A percentile compares a stretch with the other conserved stretches of the same genome.
Evolutionary conservation across 2,113 vertebrate genomes (phyloP).

Genomic region (Grammomys dolichurus): DNA sequence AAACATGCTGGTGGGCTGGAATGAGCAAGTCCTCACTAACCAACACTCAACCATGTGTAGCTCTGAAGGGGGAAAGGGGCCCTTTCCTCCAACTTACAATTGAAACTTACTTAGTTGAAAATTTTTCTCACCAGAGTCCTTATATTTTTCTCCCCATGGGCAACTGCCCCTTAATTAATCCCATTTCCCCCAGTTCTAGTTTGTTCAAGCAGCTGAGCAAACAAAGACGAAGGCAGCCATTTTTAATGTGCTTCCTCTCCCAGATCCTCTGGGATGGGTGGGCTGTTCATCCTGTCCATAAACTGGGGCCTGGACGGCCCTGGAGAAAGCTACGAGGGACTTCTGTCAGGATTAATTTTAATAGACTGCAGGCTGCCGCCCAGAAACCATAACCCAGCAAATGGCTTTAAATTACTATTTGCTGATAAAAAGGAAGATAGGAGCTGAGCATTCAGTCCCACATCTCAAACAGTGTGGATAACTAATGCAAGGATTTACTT

Average conservation of each 20-base stretch:
- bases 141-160: conserved; percentile 68
- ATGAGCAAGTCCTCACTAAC: conserved; percentile 23
- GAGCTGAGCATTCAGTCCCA: conserved; percentile 61
- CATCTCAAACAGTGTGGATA: conserved; percentile 74
- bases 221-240: conserved; percentile 79
- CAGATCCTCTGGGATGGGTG: conserved; percentile 61
- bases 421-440: conserved; percentile 80
- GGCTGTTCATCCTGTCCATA: conserved; percentile 69
- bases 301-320: conserved; percentile 1
- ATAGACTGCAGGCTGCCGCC: conserved; percentile 57
- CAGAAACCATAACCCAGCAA: background rate
- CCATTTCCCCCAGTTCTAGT: conserved; percentile 79
- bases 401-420: conserved; percentile 69
- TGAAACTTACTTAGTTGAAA: conserved; percentile 54
- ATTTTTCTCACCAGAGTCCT: conserved; percentile 76
- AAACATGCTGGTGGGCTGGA: conserved; percentile 28
- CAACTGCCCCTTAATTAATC: conserved; percentile 83
- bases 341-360: conserved; percentile 69
- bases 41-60: background rate
- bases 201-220: conserved; percentile 85
- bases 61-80: conserved; percentile 56
- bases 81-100: background rate
- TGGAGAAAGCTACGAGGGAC: conserved; percentile 53
- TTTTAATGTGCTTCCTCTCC: conserved; percentile 76
- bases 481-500: conserved; percentile 69